Base-by-base conservation (phyloP, 2,113 vertebrate genomes). In the Hipposideros armiger region DNA sequence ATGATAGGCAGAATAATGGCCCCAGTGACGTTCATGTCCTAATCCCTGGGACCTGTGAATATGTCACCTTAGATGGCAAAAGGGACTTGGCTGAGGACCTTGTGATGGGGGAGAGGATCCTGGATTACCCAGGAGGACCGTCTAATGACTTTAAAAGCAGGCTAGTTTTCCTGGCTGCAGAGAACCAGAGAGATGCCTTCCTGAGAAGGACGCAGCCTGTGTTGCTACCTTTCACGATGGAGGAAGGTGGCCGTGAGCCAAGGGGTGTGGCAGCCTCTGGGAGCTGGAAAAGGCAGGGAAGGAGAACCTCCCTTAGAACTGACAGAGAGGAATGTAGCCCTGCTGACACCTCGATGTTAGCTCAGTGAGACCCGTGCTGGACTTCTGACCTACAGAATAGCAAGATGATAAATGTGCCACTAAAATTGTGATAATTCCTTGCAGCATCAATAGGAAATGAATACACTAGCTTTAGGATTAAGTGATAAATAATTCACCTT, bases 401-500 rank as follows among this genome's bases (percentile, higher is more conserved):
- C 52, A 69, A 86, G 67, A 32, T 54, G 69, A 90, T 94, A 70
- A 74, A 76, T 92, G 69, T 28, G 87, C 19, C 64, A 64, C 90
- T 73, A 80, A 52, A 74, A 87, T 56, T 80, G 90, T 54, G 80
- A 80, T 94, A 36, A 73, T 92, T 87, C 80, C 56, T 95, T 95
- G 87, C 6, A n/a, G 93, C 60, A 24, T 91, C 87, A 78, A 62
- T 70, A 76, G 95, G 90, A 96, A 96, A 92, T 58, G 50, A 74
- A 92, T 52, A 92, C 2, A 17, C 69, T 66, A 54, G 74, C 84
- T 96, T 94, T 94, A 66, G 90, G 78, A 93, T 64, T 69, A 70
- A 47, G 70, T 45, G 80, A 96, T 93, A 84, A 96, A 93, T 94
- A 93, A 95, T 69, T 97, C 73, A 91, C 67, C 26, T 95, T 89